Base-by-base conservation (phyloP, 2,113 vertebrate genomes). In the Lepisosteus oculatus region DNA sequence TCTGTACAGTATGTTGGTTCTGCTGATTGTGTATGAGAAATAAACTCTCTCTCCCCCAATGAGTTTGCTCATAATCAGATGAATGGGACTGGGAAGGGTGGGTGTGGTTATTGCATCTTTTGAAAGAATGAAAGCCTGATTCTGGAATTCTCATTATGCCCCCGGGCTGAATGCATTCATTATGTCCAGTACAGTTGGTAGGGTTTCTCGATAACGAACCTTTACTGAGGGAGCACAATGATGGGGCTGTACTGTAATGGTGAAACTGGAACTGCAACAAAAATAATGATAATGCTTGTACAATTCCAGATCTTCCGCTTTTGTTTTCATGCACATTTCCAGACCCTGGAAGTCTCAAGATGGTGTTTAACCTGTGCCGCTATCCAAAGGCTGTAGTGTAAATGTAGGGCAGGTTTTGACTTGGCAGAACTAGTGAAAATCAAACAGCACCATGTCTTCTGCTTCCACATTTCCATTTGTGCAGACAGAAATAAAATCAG, bases 111-210 rank as follows among this genome's bases (percentile, higher is more conserved):
- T 14, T 14, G 56, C 56, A 59, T 59, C 56, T 59, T 59, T 59
- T 59, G 56, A 59, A 59, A 59, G 17, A 29, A 29, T 29, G 17
- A n/a, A 59, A 45, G 15, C 71, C 3, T 54, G 3, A 11, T 14
- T 67, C 55, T 72, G 55, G 71, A 67, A 61, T 15, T 65, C 65
- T 61, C 71, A 44, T 67, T 67, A 69, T 17, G 55, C 29, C 11
- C 17, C 29, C 63, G 42, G 17, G 71, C 63, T 72, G 71, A 72
- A 72, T 72, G 71, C 14, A 11, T 43, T 66, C 65, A 59, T 61
- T 72, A 43, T 67, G 65, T 15, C 67, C 67, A 14, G 51, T 51
- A 8, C 67, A 17, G 67, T 42, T 55, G 67, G 55, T 56, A 56
- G 17, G 43, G 71, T 42, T 67, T 73, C 71, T 73, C 43, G 43